phyloP scores from a whole-genome alignment of 1,140 invertebrate species.

The Gerris buenoi region DNA sequence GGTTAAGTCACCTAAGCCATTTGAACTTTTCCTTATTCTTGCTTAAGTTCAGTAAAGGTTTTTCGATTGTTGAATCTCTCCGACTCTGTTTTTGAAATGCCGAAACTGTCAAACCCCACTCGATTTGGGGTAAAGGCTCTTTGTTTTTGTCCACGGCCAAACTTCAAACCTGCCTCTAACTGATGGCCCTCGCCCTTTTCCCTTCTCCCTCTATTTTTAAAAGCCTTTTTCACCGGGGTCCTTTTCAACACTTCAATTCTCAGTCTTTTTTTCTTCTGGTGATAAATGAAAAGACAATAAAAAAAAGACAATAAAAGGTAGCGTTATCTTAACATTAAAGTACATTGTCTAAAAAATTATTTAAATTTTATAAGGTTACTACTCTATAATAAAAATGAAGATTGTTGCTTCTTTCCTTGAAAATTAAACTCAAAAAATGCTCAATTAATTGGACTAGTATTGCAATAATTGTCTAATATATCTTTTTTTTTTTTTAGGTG shows the following conservation, averaged over 20 bases:
- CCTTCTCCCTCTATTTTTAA: neutral
- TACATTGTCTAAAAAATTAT: neutral
- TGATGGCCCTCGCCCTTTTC: neutral
- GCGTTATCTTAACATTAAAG: neutral
- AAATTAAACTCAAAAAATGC: too few species aligned
- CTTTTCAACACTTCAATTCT: neutral
- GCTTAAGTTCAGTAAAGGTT: too few species aligned
- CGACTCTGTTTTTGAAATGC: too few species aligned
- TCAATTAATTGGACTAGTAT: too few species aligned
- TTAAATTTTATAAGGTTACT: neutral
- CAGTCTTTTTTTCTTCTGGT: neutral
- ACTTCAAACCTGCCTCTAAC: neutral
- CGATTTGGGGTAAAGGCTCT: too few species aligned
- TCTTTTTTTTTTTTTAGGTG: too few species aligned
- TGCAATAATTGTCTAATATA: too few species aligned
- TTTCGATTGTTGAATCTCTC: too few species aligned
- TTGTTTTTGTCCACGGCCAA: too few species aligned
- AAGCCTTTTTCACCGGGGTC: neutral
- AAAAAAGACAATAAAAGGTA: neutral
- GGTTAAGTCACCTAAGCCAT: too few species aligned
- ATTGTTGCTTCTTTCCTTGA: neutral
- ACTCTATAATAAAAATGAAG: neutral
- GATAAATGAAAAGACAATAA: neutral
- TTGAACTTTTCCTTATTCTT: too few species aligned
- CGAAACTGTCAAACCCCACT: too few species aligned